Evolutionary conservation across 1,140 invertebrate genomes (phyloP), one percentile per base, ranked within the genome.

Genomic region (Stenopsyche tienmushanensis): DNA sequence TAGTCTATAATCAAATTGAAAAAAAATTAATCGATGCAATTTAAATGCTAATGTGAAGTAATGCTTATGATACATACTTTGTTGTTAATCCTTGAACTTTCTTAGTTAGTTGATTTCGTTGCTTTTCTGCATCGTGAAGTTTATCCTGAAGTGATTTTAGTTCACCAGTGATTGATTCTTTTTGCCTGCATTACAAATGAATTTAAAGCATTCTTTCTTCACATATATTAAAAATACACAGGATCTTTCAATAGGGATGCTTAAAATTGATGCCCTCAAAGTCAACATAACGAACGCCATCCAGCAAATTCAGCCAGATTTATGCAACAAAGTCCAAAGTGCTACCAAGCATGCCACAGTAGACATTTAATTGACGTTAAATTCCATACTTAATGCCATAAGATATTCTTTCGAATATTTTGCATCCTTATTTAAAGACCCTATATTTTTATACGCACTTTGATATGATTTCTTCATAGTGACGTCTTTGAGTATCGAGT

Each of bases 401-500:
- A 44, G 24, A 50, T 9, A 50, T n/a, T n/a, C n/a, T n/a, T n/a
- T n/a, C n/a, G n/a, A n/a, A n/a, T n/a, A n/a, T n/a, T n/a, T n/a
- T n/a, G n/a, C n/a, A n/a, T n/a, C n/a, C n/a, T n/a, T n/a, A n/a
- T n/a, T n/a, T n/a, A n/a, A n/a, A n/a, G n/a, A n/a, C n/a, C n/a
- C n/a, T n/a, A n/a, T n/a, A n/a, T n/a, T n/a, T n/a, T n/a, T 2
- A n/a, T 42, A 41, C 5, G 10, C 15, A 81, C 71, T 85, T 78
- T 50, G 79, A 78, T 24, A 97, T 81, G 71, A 85, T 87, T 54
- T 95, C 91, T 78, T 98, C 96, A 79, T 94, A 99, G 79, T 93
- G 97, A 45, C 88, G 84, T 9, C 97, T 81, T 76, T 99, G 97
- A 13, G 91, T 90, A 76, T 99, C 96, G 15, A 99, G 82, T 77